Base-by-base conservation (phyloP, 92 coral and sea anemone species). In the Actinostola sp. region DNA sequence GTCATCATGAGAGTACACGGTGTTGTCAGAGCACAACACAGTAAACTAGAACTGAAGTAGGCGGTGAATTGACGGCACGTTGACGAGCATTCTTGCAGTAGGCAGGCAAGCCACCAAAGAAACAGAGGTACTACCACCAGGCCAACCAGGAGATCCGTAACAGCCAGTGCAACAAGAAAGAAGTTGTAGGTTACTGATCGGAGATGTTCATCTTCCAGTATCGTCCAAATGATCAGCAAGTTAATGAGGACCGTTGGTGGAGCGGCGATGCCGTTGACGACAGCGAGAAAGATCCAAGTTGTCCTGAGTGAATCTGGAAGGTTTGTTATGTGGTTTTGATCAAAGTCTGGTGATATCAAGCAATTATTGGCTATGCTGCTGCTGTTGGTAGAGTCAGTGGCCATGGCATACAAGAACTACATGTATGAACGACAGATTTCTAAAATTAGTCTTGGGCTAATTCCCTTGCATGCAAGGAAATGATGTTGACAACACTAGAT, bases 181-280 rank as follows among this genome's bases (percentile, higher is more conserved):
- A 60, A 8, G 43, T 32, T 28, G n/a, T 60, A 60, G 27, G 26
- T 24, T 12, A 21, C n/a, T 2, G 61, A 54, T 54, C 61, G 5
- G 2, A 54, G 61, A 21, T 54, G 61, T 54, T 28, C 21, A 8
- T 32, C 39, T 32, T 24, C 66, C 0, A 60, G 13, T 10, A 60
- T 43, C 12, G 66, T 35, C 42, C 66, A 60, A 32, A 60, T 60
- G 0, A 60, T 28, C 66, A 60, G 25, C 2, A 35, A 32, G 39
- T 60, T 60, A 23, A 35, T 13, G 45, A 29, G 11, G 11, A 35
- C 42, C 0, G 66, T 60, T n/a, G 26, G 45, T 36, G 44, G 66
- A 8, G 66, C 39, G 44, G 66, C 41, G 44, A 60, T 32, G 42
- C 39, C 66, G 66, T 60, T 60, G 44, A 60, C 21, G 3, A 10